Evolutionary conservation across 2,797 vertebrate genomes (phyloP).

Genomic region (Sebastiscus albofasciatus): DNA sequence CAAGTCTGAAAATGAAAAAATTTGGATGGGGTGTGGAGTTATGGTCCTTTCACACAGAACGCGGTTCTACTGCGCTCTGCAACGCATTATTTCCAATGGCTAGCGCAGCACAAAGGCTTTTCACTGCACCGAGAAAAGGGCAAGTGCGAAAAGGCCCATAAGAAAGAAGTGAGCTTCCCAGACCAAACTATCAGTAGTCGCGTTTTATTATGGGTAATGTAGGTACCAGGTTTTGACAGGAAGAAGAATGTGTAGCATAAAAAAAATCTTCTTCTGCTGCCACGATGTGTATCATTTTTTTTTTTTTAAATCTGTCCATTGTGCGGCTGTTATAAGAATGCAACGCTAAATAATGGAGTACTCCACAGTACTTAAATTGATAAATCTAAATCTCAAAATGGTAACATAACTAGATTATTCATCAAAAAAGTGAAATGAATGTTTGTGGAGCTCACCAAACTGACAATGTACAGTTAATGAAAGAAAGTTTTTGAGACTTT

Average conservation of each 20-base stretch:
- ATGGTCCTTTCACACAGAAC: too few species aligned
- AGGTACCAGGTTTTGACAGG: background rate
- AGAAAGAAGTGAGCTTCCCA: background rate
- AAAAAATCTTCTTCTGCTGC: background rate
- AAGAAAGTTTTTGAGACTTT: background rate
- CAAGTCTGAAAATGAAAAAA: too few species aligned
- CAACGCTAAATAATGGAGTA: background rate
- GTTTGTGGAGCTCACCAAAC: background rate
- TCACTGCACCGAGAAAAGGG: too few species aligned
- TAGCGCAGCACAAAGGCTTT: too few species aligned
- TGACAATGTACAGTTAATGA: background rate
- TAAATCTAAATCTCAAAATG: background rate
- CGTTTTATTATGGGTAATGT: background rate
- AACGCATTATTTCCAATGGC: too few species aligned
- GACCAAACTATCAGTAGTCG: background rate
- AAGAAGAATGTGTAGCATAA: background rate
- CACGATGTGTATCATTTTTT: background rate
- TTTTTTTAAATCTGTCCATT: background rate
- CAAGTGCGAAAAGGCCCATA: rapidly evolving
- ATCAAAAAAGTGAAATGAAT: background rate
- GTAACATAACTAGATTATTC: background rate
- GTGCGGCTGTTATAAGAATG: background rate
- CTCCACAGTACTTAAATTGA: background rate
- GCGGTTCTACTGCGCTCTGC: too few species aligned
- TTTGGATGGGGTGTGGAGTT: too few species aligned